Percentiles rank a stretch among this genome's conserved stretches.
Conservation (phyloP, 1,140 invertebrate species). For the Macrobrachium nipponense region DNA sequence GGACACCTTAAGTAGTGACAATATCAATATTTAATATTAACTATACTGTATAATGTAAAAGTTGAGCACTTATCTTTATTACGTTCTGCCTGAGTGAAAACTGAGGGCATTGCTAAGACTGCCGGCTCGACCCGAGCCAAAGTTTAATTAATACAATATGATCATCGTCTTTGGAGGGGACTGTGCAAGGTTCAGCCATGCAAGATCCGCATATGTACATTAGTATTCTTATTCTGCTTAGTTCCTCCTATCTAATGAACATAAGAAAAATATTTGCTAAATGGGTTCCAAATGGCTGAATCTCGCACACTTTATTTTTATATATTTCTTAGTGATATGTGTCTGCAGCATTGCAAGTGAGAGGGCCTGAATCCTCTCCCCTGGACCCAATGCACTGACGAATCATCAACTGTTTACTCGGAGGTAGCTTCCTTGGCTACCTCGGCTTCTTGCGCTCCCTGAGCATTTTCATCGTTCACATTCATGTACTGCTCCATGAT, state of each 20-base stretch:
- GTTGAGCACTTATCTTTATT: slow-evolving; percentile 61
- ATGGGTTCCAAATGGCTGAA: slow-evolving; percentile 46
- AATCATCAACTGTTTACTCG: slow-evolving; percentile 43
- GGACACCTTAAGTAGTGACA: slow-evolving; percentile 51
- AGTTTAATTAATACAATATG: slow-evolving; percentile 50
- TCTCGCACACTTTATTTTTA: slow-evolving; percentile 32
- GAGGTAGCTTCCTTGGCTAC: slow-evolving; percentile 57
- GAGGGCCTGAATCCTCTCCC: slow-evolving; percentile 56
- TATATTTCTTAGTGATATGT: slow-evolving; percentile 45
- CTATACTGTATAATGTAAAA: slow-evolving; percentile 52
- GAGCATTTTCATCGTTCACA: slow-evolving; percentile 62
- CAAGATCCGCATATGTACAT: slow-evolving; percentile 37
- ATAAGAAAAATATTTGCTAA: slow-evolving; percentile 31
- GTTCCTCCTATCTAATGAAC: slow-evolving; percentile 28
- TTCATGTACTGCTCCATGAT: slow-evolving; percentile 58
- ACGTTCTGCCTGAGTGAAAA: slow-evolving; percentile 60
- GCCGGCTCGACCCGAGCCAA: slow-evolving; percentile 45
- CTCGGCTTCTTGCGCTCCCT: slow-evolving; percentile 59
- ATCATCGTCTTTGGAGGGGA: slow-evolving; percentile 56
- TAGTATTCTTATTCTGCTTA: slow-evolving; percentile 34
- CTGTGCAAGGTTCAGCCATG: slow-evolving; percentile 50
- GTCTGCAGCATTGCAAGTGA: slow-evolving; percentile 39
- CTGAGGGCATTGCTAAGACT: slow-evolving; percentile 59
- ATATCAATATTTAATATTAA: slow-evolving; percentile 12
- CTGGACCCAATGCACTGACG: slow-evolving; percentile 29